A percentile compares a stretch with the other conserved stretches of the same genome.
Conservation (phyloP, 2,888 invertebrate genomes). For the Theodoxus fluviatilis region DNA sequence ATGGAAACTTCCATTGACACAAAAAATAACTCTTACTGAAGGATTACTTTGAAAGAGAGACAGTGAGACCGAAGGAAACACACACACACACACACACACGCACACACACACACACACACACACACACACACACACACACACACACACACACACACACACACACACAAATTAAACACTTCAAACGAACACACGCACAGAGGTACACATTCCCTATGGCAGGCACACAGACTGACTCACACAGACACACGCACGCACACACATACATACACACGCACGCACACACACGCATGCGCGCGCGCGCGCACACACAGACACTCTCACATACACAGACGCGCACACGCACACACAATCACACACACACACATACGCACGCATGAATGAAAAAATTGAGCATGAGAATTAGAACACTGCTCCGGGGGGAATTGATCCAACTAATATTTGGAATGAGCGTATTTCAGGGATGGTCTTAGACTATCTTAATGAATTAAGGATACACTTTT, state of each 20-base stretch:
- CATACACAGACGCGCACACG: neutral
- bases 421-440: too few species aligned
- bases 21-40: too few species aligned
- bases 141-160: neutral
- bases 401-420: too few species aligned
- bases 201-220: neutral
- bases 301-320: neutral
- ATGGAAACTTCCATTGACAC: too few species aligned
- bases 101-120: neutral
- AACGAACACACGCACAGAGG: neutral
- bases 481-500: too few species aligned
- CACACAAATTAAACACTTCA: neutral
- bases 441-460: too few species aligned
- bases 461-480: too few species aligned
- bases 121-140: neutral
- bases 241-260: neutral
- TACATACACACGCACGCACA: slow-evolving; percentile 1
- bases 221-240: neutral
- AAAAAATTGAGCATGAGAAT: too few species aligned
- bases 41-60: too few species aligned
- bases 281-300: neutral
- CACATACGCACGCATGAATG: slow-evolving; percentile 16
- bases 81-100: neutral
- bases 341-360: slow-evolving; percentile 12
- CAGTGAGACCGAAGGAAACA: too few species aligned